Evolutionary conservation across 2,888 invertebrate species (phyloP).

Genomic region (Scaptomyza reducta): DNA sequence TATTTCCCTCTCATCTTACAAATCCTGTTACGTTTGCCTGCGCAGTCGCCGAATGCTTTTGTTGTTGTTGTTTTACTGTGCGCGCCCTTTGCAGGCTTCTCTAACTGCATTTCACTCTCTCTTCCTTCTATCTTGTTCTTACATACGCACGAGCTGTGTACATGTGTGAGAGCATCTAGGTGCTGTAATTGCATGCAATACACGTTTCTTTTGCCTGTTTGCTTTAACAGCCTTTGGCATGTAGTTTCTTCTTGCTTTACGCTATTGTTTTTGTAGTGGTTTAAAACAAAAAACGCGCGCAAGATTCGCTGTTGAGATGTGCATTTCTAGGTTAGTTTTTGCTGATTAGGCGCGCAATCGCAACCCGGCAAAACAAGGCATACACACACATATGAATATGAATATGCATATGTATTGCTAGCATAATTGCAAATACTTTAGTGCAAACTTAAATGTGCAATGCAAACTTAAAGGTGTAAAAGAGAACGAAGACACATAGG

Average conservation of each 20-base stretch:
- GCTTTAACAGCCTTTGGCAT: constrained; percentile 33
- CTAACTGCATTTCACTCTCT: constrained; percentile 17
- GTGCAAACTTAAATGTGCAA: constrained; percentile 4
- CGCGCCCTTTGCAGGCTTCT: constrained; percentile 67
- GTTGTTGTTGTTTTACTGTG: constrained; percentile 41
- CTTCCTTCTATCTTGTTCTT: constrained; percentile 12
- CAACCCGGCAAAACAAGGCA: constrained; percentile 13
- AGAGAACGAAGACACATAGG: not conserved
- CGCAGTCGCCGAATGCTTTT: constrained; percentile 23
- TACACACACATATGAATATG: constrained; percentile 9
- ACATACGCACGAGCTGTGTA: not conserved
- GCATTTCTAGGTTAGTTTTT: constrained; percentile 60
- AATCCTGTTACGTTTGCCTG: constrained; percentile 57
- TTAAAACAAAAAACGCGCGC: constrained; percentile 43
- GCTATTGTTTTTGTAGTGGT: constrained; percentile 23
- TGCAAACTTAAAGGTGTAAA: constrained; percentile 7
- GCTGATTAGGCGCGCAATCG: constrained; percentile 49
- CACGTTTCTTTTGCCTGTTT: constrained; percentile 28
- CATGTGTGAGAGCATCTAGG: constrained; percentile 25
- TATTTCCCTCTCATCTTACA: constrained; percentile 27
- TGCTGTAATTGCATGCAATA: constrained; percentile 47
- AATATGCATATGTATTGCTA: constrained; percentile 1
- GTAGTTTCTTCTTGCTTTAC: constrained; percentile 25
- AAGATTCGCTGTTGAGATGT: constrained; percentile 27
- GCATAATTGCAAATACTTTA: constrained; percentile 16